These are phyloP conservation scores for Amblyraja radiata DNA, from an alignment of 2,797 vertebrate genomes.

Conservation along the genomic window DNA sequence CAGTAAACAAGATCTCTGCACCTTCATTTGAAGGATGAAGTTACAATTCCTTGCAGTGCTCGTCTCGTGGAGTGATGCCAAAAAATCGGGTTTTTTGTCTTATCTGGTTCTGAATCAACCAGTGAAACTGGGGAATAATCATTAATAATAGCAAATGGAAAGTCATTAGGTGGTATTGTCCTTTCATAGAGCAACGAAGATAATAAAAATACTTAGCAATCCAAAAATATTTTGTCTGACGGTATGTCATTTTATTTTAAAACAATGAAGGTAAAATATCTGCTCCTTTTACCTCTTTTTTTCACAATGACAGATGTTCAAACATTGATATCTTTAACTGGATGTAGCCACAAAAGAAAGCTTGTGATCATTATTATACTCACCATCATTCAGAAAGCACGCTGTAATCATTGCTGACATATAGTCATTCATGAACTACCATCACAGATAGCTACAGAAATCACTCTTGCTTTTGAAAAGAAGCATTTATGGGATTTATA, in stretches of 20 bases:
- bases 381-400: not conserved
- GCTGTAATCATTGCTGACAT: not conserved
- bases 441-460: not conserved
- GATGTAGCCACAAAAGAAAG: not conserved
- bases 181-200: not conserved
- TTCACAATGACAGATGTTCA: not conserved
- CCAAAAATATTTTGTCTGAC: not conserved
- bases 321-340: not conserved
- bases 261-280: not conserved
- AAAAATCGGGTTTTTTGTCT: not conserved
- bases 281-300: not conserved
- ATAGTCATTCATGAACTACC: not conserved
- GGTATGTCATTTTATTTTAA: not conserved
- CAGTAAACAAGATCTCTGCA: too few relatives aligned
- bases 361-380: not conserved
- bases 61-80: not conserved
- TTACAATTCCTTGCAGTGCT: not conserved
- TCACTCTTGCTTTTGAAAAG: not conserved
- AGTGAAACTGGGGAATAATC: not conserved
- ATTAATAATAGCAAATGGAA: not conserved
- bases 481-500: not conserved
- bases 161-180: not conserved
- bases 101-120: not conserved
- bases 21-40: constrained; percentile 1
- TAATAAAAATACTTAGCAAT: not conserved